A percentile compares a stretch with the other conserved stretches of the same genome.
phyloP scores from a whole-genome alignment of 2,888 invertebrate genomes.

The Protonemura montana region DNA sequence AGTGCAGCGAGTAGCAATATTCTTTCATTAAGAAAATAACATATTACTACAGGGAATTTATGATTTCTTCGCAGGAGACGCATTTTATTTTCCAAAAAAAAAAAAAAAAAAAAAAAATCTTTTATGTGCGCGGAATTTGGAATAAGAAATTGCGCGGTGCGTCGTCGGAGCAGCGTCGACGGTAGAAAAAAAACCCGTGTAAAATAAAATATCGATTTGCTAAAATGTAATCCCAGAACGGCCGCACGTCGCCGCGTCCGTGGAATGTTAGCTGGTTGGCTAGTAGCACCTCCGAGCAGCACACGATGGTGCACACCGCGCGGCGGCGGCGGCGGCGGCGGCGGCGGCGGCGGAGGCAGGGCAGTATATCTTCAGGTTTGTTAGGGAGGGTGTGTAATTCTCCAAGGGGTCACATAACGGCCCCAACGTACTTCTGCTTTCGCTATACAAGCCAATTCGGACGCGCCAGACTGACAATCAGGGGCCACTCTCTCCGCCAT shows the following conservation, averaged over 20 bases:
- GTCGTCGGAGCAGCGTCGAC: background rate
- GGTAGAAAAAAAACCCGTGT: background rate
- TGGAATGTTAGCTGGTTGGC: background rate
- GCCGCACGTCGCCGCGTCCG: background rate
- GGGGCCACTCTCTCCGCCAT: conserved; percentile 15
- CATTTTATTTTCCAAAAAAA: background rate
- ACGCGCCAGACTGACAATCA: conserved; percentile 23
- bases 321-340: background rate
- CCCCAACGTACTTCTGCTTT: conserved; percentile 19
- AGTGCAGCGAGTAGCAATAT: background rate
- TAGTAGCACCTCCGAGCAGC: background rate
- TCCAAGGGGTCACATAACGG: conserved; percentile 36
- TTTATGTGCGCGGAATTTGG: background rate
- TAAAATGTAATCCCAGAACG: conserved; percentile 1
- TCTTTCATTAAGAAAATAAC: background rate
- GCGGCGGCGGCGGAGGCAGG: background rate
- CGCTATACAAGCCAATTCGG: conserved; percentile 32
- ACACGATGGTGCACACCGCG: background rate
- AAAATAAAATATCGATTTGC: conserved; percentile 4
- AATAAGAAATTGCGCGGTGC: background rate
- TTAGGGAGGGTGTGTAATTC: conserved; percentile 17
- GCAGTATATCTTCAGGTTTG: conserved; percentile 33
- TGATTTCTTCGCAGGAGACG: background rate
- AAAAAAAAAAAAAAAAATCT: background rate
- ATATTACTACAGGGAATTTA: background rate